Percentiles rank a stretch among this genome's conserved stretches.
These are phyloP conservation scores for Lysandra coridon DNA, from an alignment of 2,888 invertebrate genomes.

Conservation along the genomic window DNA sequence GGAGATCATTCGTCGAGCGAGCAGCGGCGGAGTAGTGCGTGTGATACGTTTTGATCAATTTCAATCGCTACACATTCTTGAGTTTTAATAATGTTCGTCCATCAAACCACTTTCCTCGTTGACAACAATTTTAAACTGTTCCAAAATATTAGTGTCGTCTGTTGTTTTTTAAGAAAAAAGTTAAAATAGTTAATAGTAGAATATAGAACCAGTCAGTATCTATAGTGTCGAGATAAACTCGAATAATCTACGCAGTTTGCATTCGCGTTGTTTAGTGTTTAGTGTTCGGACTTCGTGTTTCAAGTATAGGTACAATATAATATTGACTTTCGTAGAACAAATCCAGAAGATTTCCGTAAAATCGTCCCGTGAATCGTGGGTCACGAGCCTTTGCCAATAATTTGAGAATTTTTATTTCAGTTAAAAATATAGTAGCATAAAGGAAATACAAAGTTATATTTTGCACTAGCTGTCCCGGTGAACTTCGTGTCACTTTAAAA, in stretches of 20 bases:
- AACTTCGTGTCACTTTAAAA: too few species aligned
- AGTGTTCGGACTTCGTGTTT: background rate
- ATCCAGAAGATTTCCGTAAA: background rate
- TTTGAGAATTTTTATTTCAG: too few species aligned
- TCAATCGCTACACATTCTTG: background rate
- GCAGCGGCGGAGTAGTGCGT: background rate
- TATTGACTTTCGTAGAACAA: background rate
- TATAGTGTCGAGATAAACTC: background rate
- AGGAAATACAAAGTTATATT: too few species aligned
- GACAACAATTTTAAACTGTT: background rate
- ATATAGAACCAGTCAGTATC: background rate
- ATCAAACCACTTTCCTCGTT: background rate
- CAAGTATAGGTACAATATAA: background rate
- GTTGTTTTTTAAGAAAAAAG: background rate
- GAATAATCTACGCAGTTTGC: conserved; percentile 6
- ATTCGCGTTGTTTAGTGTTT: background rate
- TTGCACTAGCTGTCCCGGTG: too few species aligned
- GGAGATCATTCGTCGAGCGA: conserved; percentile 8
- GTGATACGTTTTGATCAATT: background rate
- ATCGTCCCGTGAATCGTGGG: background rate
- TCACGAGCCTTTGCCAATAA: too few species aligned
- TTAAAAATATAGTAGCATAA: too few species aligned
- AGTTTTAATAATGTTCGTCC: background rate
- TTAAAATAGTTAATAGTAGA: background rate
- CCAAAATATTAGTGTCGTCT: background rate